Evolutionary conservation across 53 echinoderm and acorn worm species (phyloP), one percentile per base, ranked within the genome.

Genomic region (Crossaster papposus): DNA sequence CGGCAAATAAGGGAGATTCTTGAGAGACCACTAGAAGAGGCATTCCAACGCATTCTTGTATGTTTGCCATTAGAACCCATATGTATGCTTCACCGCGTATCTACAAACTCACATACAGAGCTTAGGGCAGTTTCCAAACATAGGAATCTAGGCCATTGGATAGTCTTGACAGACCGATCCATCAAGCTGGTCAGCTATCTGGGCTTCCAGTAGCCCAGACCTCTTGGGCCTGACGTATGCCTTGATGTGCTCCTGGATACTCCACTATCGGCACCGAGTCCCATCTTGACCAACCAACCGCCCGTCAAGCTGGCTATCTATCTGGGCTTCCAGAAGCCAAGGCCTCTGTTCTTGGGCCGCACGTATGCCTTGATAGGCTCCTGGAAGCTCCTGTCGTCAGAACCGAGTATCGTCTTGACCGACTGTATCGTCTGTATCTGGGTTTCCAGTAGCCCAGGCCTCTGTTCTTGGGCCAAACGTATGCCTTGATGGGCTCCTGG

Each of bases 381-480:
- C 51, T 89, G 90, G 20, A 93, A 93, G 11, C 98, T 96, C 23
- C 70, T 75, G 6, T 93, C 92, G n/a, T 86, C 91, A 14, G 94
- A 92, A 72, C 99, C 99, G 31, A 96, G 92, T n/a, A 96, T 96
- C 12, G 96, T 92, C n/a, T n/a, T n/a, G 13, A 7, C 53, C 8
- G 53, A 52, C 53, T 10, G 53, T 52, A 7, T 52, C 53, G 13
- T 7, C 13, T 52, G 8, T 90, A 91, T 62, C 87, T 88, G 31
- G 94, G 95, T 78, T 95, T 97, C 89, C 89, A 92, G 79, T 98
- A 93, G 22, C 99, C 98, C n/a, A 98, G 88, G 18, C 99, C 98
- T 77, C 92, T 85, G 89, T 94, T 93, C 90, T 98, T 98, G 33
- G 94, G 99, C 29, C 99, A 90, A 62, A 96, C 64, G 88, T 90